Evolutionary conservation across 2,113 vertebrate genomes (phyloP), one percentile per base, ranked within the genome.

Genomic region (Poeciliopsis turrubarensis): DNA sequence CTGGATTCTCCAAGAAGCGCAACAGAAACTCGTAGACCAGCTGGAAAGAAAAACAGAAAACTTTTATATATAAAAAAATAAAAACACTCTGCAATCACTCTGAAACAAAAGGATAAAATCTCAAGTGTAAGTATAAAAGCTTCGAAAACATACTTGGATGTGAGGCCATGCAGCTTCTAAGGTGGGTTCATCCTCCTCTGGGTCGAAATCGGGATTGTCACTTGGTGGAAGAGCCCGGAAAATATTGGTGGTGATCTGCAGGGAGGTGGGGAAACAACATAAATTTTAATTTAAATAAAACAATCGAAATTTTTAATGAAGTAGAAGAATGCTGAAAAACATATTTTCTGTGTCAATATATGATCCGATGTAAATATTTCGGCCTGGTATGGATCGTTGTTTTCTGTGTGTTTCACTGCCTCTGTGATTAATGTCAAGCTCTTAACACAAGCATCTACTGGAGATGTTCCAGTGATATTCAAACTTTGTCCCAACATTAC

Each of bases 121-220:
- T 41, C 15, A 34, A 71, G 1, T n/a, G 2, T 15, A 25, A 37
- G 1, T 13, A n/a, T 2, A 5, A 47, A 47, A 65, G 15, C 5
- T 26, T 1, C 65, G 12, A 65, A 64, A 37, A 15, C 54, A 75
- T 81, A 99, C 98, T 93, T 99, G 98, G 92, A 99, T 96, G 91
- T 99, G 98, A 71, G 98, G 98, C 98, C 98, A 99, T 0, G 98
- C 96, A 39, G 96, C 97, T 92, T 99, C 98, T 4, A 99, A 95
- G 4, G 97, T 98, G 70, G 98, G 98, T 62, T 99, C 98, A 75
- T 99, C 98, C 89, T 99, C 98, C 88, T 99, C 98, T 71, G 98
- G 98, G 91, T 99, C 98, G 92, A 99, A 99, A 87, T 99, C 97
- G 0, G 98, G 97, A 89, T 99, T 99, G 65, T 99, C 98, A 72